Evolutionary conservation across 1,140 invertebrate genomes (phyloP).

Genomic region (Condylostylus longicornis): DNA sequence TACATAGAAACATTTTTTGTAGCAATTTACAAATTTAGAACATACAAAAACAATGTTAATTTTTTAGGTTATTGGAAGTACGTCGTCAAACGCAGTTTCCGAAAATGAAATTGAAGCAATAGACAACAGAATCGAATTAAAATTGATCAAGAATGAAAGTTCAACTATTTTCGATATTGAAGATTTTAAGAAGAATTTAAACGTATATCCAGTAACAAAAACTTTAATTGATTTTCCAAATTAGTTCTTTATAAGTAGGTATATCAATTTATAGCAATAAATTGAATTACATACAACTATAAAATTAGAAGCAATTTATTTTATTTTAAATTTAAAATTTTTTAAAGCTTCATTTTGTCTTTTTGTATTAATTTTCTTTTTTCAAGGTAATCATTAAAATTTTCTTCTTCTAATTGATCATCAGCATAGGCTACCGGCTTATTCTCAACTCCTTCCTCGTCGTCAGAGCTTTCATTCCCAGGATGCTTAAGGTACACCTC

Average conservation of each 20-base stretch:
- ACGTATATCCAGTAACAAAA: conserved; percentile 24
- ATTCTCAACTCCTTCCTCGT: conserved; percentile 49
- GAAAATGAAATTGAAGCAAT: conserved; percentile 15
- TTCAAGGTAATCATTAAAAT: conserved; percentile 11
- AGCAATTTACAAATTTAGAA: background rate
- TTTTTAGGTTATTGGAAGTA: background rate
- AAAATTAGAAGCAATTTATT: too few species aligned
- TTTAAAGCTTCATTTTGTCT: conserved; percentile 8
- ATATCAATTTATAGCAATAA: too few species aligned
- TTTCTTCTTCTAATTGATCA: conserved; percentile 12
- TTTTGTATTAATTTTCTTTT: conserved; percentile 8
- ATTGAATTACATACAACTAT: too few species aligned
- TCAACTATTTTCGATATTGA: conserved; percentile 20
- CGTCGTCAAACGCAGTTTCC: background rate
- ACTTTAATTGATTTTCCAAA: background rate
- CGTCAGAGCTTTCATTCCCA: conserved; percentile 53
- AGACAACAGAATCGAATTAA: conserved; percentile 18
- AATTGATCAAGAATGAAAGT: conserved; percentile 16
- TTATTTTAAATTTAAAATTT: too few species aligned
- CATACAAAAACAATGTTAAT: background rate
- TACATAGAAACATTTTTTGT: background rate
- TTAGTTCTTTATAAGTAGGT: too few species aligned
- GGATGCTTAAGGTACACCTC: conserved; percentile 55
- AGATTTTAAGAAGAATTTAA: conserved; percentile 25
- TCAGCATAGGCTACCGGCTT: conserved; percentile 6